phyloP scores from a whole-genome alignment of 2,888 invertebrate species.

The Schizotus pectinicornis region DNA sequence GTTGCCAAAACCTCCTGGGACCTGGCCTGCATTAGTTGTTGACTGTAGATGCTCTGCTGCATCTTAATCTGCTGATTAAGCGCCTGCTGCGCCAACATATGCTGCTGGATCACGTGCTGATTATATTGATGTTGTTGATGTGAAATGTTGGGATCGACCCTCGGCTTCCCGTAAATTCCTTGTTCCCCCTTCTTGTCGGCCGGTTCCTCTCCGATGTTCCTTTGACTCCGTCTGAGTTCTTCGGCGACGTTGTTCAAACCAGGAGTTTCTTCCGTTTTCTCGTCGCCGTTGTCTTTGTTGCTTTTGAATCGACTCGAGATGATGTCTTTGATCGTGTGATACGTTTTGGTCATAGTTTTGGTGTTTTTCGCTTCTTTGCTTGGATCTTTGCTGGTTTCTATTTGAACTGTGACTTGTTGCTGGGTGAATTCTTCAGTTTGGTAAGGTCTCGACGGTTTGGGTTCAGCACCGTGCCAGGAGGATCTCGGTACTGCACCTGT shows the following conservation, averaged over 20 bases:
- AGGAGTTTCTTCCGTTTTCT: conserved; percentile 63
- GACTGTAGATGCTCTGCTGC: conserved; percentile 54
- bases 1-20: conserved; percentile 65
- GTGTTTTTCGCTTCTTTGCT: conserved; percentile 54
- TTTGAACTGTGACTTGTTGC: conserved; percentile 61
- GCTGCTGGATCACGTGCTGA: conserved; percentile 59
- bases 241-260: conserved; percentile 69
- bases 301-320: conserved; percentile 80
- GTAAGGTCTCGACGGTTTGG: conserved; percentile 49
- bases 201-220: conserved; percentile 48
- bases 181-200: conserved; percentile 59
- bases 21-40: conserved; percentile 54
- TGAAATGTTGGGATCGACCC: conserved; percentile 57
- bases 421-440: conserved; percentile 46
- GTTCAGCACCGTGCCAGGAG: conserved; percentile 52
- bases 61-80: conserved; percentile 47
- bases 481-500: conserved; percentile 55
- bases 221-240: conserved; percentile 62
- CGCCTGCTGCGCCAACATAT: conserved; percentile 52
- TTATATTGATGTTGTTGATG: conserved; percentile 53
- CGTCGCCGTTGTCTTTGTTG: conserved; percentile 63
- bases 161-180: conserved; percentile 67
- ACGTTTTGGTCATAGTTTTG: conserved; percentile 77
- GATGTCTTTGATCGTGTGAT: conserved; percentile 83
- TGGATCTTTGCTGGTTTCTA: conserved; percentile 63